Evolutionary conservation across 1,140 invertebrate species (phyloP), one percentile per base, ranked within the genome.

Genomic region (Pogonus chalceus): DNA sequence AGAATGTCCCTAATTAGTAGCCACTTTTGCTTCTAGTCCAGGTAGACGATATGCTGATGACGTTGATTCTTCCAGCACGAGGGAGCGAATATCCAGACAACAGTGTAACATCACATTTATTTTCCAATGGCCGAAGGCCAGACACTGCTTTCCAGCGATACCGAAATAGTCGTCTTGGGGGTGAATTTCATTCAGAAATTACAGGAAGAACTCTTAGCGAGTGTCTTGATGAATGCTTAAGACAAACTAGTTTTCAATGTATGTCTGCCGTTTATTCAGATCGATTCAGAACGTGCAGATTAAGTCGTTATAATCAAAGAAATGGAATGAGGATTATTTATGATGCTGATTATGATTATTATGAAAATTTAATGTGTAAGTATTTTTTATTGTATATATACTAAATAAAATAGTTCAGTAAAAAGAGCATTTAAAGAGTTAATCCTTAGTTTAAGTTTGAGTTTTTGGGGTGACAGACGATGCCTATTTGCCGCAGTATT

Each of bases 311-410:
- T 68, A 90, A 90, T 71, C 87, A 90, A 69, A 80, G 85, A 52
- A 88, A 91, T 64, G 88, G 88, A n/a, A 87, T 88, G 76, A 76
- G 88, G 54, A 83, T 92, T 51, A 85, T 92, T 53, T 91, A 90
- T 63, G 90, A 93, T 68, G 84, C 87, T 0, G 88, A 91, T 68
- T 92, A 88, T 69, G 89, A 92, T 72, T 92, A 92, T 67, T 94
- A 92, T 64, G 90, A 93, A 70, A 91, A 90, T 74, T 75, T 90
- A 20, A 88, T 89, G 85, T 84, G 88, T 92, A 77, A 83, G 87
- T 86, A 63, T 61, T 24, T 46, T n/a, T n/a, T n/a, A n/a, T n/a
- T n/a, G n/a, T n/a, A n/a, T n/a, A n/a, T n/a, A n/a, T n/a, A n/a
- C n/a, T n/a, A n/a, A n/a, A n/a, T n/a, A n/a, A n/a, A n/a, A n/a